These are phyloP conservation scores for Rhaphigaster nebulosa DNA, from an alignment of 2,888 invertebrate species.

Conservation along the genomic window DNA sequence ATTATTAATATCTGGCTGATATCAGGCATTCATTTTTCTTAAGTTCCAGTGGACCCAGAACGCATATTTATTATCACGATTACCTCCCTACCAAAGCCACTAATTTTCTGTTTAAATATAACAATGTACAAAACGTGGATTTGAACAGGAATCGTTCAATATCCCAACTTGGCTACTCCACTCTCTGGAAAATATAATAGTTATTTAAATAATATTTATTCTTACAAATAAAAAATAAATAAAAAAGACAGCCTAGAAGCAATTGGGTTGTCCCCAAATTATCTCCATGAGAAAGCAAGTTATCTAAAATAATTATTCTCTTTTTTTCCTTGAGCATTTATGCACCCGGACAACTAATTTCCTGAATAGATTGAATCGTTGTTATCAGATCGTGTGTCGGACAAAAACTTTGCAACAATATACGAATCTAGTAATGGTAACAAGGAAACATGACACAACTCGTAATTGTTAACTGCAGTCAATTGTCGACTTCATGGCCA, in stretches of 20 bases:
- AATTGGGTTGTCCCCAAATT: background rate
- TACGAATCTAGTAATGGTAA: background rate
- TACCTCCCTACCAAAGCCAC: no score
- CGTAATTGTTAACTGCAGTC: constrained; percentile 7
- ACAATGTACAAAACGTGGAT: no score
- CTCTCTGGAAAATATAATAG: no score
- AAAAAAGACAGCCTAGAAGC: background rate
- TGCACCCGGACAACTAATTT: background rate
- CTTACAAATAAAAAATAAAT: no score
- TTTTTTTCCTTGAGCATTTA: background rate
- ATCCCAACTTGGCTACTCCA: no score
- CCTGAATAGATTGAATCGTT: background rate
- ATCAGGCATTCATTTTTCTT: no score
- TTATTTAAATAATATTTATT: no score
- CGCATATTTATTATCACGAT: no score
- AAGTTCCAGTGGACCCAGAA: no score
- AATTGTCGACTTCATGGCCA: constrained; percentile 37
- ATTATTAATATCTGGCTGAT: no score
- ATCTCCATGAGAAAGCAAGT: background rate
- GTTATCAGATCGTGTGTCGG: background rate
- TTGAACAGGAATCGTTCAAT: no score
- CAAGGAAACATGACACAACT: constrained; percentile 22
- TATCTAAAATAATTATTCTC: background rate
- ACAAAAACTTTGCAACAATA: background rate
- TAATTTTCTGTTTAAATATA: no score